Evolutionary conservation across 1,140 invertebrate genomes (phyloP).

Genomic region (Aphelinus atriplicis): DNA sequence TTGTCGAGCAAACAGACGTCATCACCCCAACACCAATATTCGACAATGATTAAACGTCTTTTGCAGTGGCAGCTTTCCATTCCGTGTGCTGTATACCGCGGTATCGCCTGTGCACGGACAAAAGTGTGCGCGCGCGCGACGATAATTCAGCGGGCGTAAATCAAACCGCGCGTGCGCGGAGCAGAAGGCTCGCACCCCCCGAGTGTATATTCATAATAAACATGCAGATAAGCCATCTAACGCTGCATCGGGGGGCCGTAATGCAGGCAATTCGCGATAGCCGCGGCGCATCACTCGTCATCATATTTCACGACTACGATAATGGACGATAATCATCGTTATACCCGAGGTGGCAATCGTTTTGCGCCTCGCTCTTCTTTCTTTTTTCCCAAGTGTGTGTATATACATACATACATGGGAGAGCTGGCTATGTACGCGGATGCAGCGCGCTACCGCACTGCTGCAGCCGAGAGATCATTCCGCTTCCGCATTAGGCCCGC

Average conservation of each 20-base stretch:
- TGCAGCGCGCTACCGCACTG: no score
- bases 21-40: no score
- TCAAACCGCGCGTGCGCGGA: neutral
- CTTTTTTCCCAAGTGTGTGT: neutral
- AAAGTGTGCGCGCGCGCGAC: neutral
- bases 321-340: conserved; percentile 31
- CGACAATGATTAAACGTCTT: no score
- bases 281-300: neutral
- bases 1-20: no score
- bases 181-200: neutral
- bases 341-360: conserved; percentile 28
- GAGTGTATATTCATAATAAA: conserved; percentile 8
- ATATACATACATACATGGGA: no score
- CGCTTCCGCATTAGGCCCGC: conserved; percentile 6
- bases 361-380: conserved; percentile 3
- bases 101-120: no score
- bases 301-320: conserved; percentile 28
- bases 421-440: no score
- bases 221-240: conserved; percentile 12
- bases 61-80: no score
- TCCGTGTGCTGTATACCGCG: no score
- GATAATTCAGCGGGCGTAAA: conserved; percentile 1
- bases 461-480: no score
- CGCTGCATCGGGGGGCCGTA: neutral
- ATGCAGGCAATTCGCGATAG: conserved; percentile 1